These are phyloP conservation scores for Argya squamiceps DNA, from an alignment of 2,797 vertebrate species.

Conservation along the genomic window DNA sequence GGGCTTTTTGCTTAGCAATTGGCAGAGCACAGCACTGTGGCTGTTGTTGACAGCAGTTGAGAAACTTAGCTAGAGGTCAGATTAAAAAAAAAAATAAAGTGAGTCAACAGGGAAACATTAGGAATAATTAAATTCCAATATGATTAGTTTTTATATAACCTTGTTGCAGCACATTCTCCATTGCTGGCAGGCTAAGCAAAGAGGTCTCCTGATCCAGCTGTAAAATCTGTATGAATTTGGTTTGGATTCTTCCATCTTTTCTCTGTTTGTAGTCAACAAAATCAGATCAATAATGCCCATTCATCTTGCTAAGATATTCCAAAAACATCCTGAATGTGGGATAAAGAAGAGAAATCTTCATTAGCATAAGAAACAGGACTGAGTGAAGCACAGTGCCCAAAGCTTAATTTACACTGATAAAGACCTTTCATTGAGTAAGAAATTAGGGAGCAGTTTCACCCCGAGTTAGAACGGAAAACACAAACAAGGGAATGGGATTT, in stretches of 20 bases:
- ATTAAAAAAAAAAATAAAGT: neutral
- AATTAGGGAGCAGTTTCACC: neutral
- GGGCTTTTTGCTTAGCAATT: accelerated
- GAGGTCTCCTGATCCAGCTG: neutral
- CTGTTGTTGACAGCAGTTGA: neutral
- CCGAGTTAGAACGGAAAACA: neutral
- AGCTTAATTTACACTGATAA: neutral
- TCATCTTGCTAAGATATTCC: neutral
- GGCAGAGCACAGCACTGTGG: neutral
- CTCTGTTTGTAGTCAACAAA: neutral
- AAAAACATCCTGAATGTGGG: neutral
- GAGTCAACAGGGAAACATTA: neutral
- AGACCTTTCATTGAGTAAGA: neutral
- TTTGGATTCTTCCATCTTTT: neutral
- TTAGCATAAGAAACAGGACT: neutral
- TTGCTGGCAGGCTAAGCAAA: neutral
- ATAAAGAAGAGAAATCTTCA: neutral
- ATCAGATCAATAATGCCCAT: neutral
- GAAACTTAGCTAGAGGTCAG: neutral
- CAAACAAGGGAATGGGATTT: neutral
- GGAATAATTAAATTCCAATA: neutral
- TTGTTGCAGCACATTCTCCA: neutral
- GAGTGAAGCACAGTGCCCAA: neutral
- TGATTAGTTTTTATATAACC: slow-evolving; percentile 8
- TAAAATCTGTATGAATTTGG: neutral